Conservation (phyloP, 2,797 vertebrate genomes). For the Alfaro cultratus region DNA sequence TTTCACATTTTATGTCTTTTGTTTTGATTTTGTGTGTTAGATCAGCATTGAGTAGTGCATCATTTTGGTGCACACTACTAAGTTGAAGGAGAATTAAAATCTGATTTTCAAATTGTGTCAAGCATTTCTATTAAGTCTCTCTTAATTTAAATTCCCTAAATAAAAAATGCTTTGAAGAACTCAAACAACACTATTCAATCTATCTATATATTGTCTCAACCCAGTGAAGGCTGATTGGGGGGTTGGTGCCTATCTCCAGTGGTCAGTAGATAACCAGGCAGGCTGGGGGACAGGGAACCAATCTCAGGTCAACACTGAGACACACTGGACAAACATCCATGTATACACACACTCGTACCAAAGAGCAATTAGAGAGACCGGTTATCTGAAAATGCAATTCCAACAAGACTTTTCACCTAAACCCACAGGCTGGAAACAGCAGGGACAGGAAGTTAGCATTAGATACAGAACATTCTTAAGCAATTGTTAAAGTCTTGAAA, state of each 20-base stretch:
- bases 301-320: neutral
- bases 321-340: neutral
- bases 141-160: neutral
- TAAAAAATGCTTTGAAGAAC: neutral
- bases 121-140: neutral
- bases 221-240: neutral
- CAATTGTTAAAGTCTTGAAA: neutral
- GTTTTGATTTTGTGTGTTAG: neutral
- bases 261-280: neutral
- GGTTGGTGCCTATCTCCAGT: neutral
- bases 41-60: neutral
- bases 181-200: neutral
- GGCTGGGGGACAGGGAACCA: neutral
- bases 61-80: no score
- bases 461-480: neutral
- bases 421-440: neutral
- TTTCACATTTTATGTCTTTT: neutral
- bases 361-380: neutral
- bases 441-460: neutral
- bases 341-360: neutral
- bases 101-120: neutral
- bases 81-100: neutral
- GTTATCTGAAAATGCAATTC: neutral
- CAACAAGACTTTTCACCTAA: neutral
- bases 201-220: neutral